These are phyloP conservation scores for Gila robusta DNA, from an alignment of 2,797 vertebrate species.

Conservation along the genomic window DNA sequence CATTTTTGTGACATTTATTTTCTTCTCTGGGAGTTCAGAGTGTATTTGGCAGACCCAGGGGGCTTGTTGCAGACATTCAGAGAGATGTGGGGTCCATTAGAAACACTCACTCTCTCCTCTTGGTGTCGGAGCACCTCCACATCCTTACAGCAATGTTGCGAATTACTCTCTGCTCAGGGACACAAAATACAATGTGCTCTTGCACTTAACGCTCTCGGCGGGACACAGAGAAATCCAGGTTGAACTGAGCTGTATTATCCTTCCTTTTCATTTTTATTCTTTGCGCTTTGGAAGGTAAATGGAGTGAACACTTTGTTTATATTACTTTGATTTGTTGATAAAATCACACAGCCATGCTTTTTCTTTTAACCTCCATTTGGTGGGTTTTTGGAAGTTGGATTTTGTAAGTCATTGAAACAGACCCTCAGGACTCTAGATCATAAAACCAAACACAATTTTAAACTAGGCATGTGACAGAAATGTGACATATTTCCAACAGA, in stretches of 20 bases:
- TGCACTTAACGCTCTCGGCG: constrained; percentile 29
- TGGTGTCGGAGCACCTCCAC: constrained; percentile 65
- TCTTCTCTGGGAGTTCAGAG: constrained; percentile 67
- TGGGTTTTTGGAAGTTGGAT: background rate
- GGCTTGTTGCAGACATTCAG: constrained; percentile 73
- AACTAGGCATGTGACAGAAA: no score
- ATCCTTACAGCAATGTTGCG: constrained; percentile 68
- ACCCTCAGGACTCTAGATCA: background rate
- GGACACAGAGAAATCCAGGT: background rate
- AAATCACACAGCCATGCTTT: background rate
- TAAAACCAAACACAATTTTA: background rate
- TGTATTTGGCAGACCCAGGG: constrained; percentile 73
- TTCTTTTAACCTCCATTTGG: background rate
- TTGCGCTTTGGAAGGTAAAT: background rate
- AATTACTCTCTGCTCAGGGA: constrained; percentile 73
- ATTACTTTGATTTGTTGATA: background rate
- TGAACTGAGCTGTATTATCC: background rate
- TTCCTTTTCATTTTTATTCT: background rate
- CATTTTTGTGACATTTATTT: constrained; percentile 80
- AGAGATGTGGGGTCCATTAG: constrained; percentile 75
- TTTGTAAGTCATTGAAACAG: background rate
- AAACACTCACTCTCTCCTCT: constrained; percentile 73
- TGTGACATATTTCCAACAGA: no score
- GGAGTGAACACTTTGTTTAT: background rate
- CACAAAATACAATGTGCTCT: constrained; percentile 38